Evolutionary conservation across 2,113 vertebrate genomes (phyloP).

Genomic region (Cinclus mexicanus): DNA sequence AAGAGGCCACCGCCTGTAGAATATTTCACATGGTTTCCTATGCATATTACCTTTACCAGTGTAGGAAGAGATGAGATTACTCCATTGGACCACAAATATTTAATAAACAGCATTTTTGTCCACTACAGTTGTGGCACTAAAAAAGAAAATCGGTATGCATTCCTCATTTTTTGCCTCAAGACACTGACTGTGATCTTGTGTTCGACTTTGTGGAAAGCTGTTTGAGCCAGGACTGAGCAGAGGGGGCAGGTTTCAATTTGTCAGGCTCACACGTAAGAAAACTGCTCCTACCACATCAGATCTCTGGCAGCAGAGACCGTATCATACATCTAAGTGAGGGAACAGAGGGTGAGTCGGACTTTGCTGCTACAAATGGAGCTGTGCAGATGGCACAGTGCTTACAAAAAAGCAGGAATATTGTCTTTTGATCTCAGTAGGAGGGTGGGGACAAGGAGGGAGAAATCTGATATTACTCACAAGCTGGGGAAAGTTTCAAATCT

Average conservation of each 20-base stretch:
- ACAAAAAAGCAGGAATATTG: slow-evolving; percentile 54
- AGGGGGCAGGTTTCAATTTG: slow-evolving; percentile 15
- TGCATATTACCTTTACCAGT: background rate
- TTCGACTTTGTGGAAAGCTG: slow-evolving; percentile 16
- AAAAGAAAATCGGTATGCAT: background rate
- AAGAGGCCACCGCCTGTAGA: background rate
- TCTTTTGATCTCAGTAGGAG: slow-evolving; percentile 72
- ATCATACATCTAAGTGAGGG: slow-evolving; percentile 29
- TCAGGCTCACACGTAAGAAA: background rate
- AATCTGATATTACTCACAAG: slow-evolving; percentile 52
- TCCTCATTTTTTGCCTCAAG: background rate
- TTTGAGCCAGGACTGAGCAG: background rate
- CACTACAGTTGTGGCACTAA: background rate
- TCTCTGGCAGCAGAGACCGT: slow-evolving; percentile 22
- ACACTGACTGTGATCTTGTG: background rate
- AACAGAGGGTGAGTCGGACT: slow-evolving; percentile 41
- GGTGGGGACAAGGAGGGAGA: slow-evolving; percentile 45
- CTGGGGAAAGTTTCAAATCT: slow-evolving; percentile 57
- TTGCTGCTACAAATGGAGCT: slow-evolving; percentile 50
- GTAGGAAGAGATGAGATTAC: background rate
- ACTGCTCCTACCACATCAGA: slow-evolving; percentile 6
- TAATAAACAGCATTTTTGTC: background rate
- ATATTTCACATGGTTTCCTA: background rate
- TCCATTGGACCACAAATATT: background rate
- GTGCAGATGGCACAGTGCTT: slow-evolving; percentile 61